Evolutionary conservation across 2,113 vertebrate genomes (phyloP).

Genomic region (Podiceps cristatus): DNA sequence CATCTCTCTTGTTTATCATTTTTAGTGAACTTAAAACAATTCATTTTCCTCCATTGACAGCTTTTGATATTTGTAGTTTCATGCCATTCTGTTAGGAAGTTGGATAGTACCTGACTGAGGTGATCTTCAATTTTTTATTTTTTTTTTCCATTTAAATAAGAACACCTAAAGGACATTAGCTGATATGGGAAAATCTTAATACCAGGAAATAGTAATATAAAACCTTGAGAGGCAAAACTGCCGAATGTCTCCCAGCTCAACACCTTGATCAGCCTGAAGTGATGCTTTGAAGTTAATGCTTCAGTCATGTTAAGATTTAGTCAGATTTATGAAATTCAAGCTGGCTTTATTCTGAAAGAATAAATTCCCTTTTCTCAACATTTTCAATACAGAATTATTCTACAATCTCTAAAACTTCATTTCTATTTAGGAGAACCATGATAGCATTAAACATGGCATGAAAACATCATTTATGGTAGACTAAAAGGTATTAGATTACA

Average conservation of each 20-base stretch:
- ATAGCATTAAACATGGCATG: not conserved
- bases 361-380: not conserved
- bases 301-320: not conserved
- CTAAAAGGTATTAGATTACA: not conserved
- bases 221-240: not conserved
- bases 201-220: not conserved
- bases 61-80: not conserved
- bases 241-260: not conserved
- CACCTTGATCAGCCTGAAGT: not conserved
- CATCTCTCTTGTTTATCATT: not conserved
- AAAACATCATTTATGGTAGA: slow-evolving; percentile 8
- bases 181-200: not conserved
- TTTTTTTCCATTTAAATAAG: not conserved
- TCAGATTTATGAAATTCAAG: not conserved
- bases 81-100: not conserved
- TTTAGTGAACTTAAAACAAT: not conserved
- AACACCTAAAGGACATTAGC: not conserved
- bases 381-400: not conserved
- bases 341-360: not conserved
- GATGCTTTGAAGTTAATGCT: not conserved
- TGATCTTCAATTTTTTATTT: not conserved
- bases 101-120: not conserved
- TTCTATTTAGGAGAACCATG: not conserved
- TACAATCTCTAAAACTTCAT: not conserved
- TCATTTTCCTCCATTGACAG: not conserved